Base-by-base conservation (phyloP, 2,113 vertebrate species). In the Ammodytes marinus region DNA sequence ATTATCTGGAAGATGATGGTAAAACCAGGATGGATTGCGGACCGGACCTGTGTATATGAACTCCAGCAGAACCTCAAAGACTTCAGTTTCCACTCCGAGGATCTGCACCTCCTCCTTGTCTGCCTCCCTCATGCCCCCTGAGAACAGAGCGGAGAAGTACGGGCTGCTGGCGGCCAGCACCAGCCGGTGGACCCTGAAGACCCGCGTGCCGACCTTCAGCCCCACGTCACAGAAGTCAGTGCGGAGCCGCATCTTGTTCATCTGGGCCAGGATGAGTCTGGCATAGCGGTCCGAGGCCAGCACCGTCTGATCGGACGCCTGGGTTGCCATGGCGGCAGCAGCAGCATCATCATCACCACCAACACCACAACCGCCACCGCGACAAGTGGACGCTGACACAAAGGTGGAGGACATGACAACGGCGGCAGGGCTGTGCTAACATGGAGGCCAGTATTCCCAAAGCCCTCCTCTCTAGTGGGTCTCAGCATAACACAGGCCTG, bases 161-260 rank as follows among this genome's bases (percentile, higher is more conserved):
- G 97, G 98, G 79, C 98, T 99, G 90, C 98, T 97, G 54, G 98
- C 97, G 53, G 98, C 98, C 63, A 99, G 94, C 72, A 99, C 96
- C 84, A 99, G 90, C 15, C 96, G 95, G 79, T 99, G 98, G 64
- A 97, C 97, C 69, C 89, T 90, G 89, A 99, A 99, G 58, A 93
- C 93, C 52, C 91, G 93, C n/a, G 91, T 90, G 2, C 96, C 98
- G 6, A 99, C 96, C 77, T 95, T 96, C 52, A 99, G 93, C 46
- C 95, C 94, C 59, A 99, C 97, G 13, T 99, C 98, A 68, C 98
- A 99, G 93, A 99, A 97, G 83, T 97, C 95, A 3, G 94, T 88
- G 17, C 93, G 95, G 27, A 93, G 95, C 39, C 97, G 95, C 95
- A 99, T 95, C 85, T 96, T 96, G 93, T 98, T 98, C 86, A 99